Evolutionary conservation across 2,113 vertebrate species (phyloP).

Genomic region (Eonycteris spelaea): DNA sequence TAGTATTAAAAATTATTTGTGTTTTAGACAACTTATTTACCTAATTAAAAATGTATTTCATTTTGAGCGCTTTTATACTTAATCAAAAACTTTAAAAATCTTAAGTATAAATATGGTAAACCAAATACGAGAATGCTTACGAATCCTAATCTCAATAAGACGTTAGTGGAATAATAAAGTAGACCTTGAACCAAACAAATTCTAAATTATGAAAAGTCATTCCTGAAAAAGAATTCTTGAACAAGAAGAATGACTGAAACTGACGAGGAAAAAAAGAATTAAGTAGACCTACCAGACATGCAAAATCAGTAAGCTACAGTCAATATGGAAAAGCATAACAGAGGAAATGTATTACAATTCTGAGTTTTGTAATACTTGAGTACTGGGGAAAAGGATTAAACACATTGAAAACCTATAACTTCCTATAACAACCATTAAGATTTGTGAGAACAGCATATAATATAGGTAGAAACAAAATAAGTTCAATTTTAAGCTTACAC

Average conservation of each 20-base stretch:
- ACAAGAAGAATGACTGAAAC: background rate
- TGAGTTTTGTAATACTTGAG: background rate
- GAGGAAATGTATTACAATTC: background rate
- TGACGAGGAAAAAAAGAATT: background rate
- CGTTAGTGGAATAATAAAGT: background rate
- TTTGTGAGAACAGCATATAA: background rate
- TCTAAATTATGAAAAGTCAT: conserved; percentile 27
- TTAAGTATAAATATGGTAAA: conserved; percentile 10
- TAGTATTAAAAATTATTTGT: background rate
- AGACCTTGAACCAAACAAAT: conserved; percentile 13
- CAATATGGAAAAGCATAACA: background rate
- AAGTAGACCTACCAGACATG: background rate
- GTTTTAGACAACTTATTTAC: conserved; percentile 11
- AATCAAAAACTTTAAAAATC: background rate
- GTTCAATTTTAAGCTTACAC: background rate
- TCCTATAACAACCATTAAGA: conserved; percentile 24
- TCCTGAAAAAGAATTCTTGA: background rate
- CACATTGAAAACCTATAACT: background rate
- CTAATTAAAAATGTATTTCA: conserved; percentile 25
- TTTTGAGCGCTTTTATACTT: conserved; percentile 22
- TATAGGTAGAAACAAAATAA: conserved; percentile 34
- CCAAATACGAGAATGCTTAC: background rate
- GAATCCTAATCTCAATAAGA: background rate
- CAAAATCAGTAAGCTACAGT: background rate
- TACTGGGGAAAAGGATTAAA: background rate